Percentiles rank a stretch among this genome's conserved stretches.
These are phyloP conservation scores for Aproaerema taeniolella DNA, from an alignment of 2,888 invertebrate species.

Conservation along the genomic window DNA sequence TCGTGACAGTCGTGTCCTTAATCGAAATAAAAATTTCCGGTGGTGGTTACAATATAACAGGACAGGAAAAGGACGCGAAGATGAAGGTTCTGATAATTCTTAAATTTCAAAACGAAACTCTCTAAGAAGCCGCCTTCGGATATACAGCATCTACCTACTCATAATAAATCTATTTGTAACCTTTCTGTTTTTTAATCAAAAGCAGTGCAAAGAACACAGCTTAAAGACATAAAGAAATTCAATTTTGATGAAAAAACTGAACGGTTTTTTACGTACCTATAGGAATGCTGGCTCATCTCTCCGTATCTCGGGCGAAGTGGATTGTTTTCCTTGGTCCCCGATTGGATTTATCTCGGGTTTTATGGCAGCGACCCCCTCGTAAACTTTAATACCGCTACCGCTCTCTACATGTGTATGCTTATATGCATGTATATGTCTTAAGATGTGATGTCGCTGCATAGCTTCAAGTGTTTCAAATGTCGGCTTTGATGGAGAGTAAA, in stretches of 20 bases:
- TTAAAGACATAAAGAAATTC: no score
- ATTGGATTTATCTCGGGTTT: slow-evolving; percentile 73
- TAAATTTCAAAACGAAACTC: no score
- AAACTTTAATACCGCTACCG: slow-evolving; percentile 72
- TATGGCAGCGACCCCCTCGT: slow-evolving; percentile 70
- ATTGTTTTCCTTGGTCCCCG: slow-evolving; percentile 69
- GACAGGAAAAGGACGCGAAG: no score
- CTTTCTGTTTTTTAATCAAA: no score
- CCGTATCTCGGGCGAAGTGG: slow-evolving; percentile 45
- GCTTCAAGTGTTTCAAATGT: slow-evolving; percentile 18
- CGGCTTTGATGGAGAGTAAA: not conserved
- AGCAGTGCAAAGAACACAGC: no score
- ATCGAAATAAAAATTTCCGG: no score
- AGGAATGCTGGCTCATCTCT: slow-evolving; percentile 11
- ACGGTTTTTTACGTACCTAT: slow-evolving; percentile 2
- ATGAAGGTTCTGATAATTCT: no score
- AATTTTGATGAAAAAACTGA: not conserved
- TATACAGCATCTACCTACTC: no score
- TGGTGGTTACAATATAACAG: no score
- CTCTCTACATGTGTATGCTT: slow-evolving; percentile 27
- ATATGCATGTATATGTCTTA: not conserved
- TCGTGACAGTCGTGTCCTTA: no score
- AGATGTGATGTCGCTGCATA: slow-evolving; percentile 20
- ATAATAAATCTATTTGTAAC: no score
- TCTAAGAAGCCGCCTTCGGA: no score